Evolutionary conservation across 2,888 invertebrate species (phyloP), one percentile per base, ranked within the genome.

Genomic region (Scaeva pyrastri): DNA sequence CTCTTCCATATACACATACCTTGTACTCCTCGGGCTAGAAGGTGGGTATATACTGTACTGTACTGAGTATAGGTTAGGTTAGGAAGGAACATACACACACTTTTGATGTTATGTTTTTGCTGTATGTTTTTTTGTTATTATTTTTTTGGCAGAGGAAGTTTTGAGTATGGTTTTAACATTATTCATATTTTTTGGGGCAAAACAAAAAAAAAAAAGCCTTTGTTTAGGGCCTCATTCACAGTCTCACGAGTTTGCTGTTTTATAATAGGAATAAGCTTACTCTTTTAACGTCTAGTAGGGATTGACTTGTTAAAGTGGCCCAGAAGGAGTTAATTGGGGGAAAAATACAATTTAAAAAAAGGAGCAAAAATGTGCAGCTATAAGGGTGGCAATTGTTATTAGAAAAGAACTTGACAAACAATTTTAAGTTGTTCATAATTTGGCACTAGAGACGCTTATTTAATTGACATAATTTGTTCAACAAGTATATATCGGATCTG

Each of bases 41-140:
- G 62, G 73, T 55, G 31, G 31, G 8, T 31, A 31, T 31, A 8
- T 5, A 31, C n/a, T n/a, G n/a, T n/a, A n/a, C n/a, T n/a, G n/a
- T n/a, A n/a, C n/a, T 31, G 6, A 8, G 31, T 7, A 31, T 31
- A 31, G 31, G n/a, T n/a, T n/a, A 31, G 31, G 31, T 31, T 6
- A 31, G 31, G 31, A 7, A 6, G 31, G 31, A n/a, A n/a, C 8
- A 31, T 31, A 62, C 71, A n/a, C n/a, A n/a, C n/a, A n/a, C n/a
- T n/a, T n/a, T 86, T 77, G 50, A 82, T 80, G 76, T 76, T 80
- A 86, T 82, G 58, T 77, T 76, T 64, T 62, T 12, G 12, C 52
- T 36, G 73, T 62, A 72, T 76, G 55, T 19, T 50, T 10, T 64
- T 64, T 43, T 31, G 19, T 43, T 36, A 26, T 41, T 52, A 21